Percentiles rank a stretch among this genome's conserved stretches.
phyloP scores from a whole-genome alignment of 2,797 vertebrate species.

The Melanotaenia pygmaea region DNA sequence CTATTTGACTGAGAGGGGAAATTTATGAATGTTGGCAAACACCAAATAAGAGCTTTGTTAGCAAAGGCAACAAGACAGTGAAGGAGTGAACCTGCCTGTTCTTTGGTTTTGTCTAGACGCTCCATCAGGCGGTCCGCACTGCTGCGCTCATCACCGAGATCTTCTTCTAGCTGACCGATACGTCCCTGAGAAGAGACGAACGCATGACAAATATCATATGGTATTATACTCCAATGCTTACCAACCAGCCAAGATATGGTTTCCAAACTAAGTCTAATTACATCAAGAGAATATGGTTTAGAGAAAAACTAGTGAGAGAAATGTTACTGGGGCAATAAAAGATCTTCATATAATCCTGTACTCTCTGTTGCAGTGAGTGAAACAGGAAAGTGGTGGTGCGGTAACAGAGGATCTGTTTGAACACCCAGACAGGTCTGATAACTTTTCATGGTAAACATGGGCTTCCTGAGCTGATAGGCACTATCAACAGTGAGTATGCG shows the following conservation, averaged over 20 bases:
- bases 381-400: background rate
- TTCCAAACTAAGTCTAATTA: background rate
- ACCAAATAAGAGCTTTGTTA: conserved; percentile 10
- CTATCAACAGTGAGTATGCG: conserved; percentile 60
- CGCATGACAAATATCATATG: background rate
- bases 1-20: conserved; percentile 11
- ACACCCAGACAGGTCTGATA: conserved; percentile 69
- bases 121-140: conserved; percentile 91
- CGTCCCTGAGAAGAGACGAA: conserved; percentile 83
- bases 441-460: conserved; percentile 70
- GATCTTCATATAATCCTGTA: too few relatives aligned
- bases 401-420: conserved; percentile 33
- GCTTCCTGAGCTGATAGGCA: conserved; percentile 48
- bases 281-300: background rate
- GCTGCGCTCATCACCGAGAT: conserved; percentile 90
- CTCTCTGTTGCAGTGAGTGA: background rate
- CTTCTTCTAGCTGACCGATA: conserved; percentile 87
- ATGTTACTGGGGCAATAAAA: background rate
- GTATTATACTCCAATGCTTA: background rate
- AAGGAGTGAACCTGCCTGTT: conserved; percentile 85
- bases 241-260: too few relatives aligned
- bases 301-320: background rate
- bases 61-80: background rate
- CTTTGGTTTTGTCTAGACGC: conserved; percentile 89
- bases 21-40: conserved; percentile 12